Conservation (phyloP, 2,797 vertebrate species). For the Pseudomugil gertrudae region DNA sequence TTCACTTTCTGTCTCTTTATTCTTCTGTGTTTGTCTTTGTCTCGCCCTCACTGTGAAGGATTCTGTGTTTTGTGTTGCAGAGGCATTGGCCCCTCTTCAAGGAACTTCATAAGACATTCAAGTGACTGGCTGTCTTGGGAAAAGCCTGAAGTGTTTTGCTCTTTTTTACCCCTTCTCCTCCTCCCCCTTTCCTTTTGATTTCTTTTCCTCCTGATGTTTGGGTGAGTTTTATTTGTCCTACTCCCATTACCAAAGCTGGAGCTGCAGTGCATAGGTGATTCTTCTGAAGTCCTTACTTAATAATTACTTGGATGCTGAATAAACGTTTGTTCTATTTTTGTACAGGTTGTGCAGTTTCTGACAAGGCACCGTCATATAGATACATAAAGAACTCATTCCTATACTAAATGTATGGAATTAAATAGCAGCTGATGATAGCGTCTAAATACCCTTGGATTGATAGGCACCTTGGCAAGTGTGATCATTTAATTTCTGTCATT, state of each 20-base stretch:
- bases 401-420: conserved; percentile 14
- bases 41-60: conserved; percentile 62
- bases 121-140: conserved; percentile 77
- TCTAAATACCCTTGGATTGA: conserved; percentile 21
- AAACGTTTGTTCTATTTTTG: conserved; percentile 29
- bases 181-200: conserved; percentile 51
- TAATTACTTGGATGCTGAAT: conserved; percentile 44
- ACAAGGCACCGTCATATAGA: conserved; percentile 24
- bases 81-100: conserved; percentile 75
- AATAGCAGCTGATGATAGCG: conserved; percentile 37
- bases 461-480: conserved; percentile 23
- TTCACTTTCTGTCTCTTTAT: conserved; percentile 51
- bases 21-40: conserved; percentile 52
- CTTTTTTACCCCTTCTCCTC: not conserved
- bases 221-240: conserved; percentile 72
- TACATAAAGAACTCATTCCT: conserved; percentile 10
- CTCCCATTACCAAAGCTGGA: conserved; percentile 63
- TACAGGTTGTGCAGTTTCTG: conserved; percentile 14
- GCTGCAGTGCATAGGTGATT: conserved; percentile 41
- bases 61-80: conserved; percentile 68
- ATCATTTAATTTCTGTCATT: conserved; percentile 15
- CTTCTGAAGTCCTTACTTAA: conserved; percentile 34
- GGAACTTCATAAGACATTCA: conserved; percentile 76
- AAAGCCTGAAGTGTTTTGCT: conserved; percentile 66
- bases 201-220: conserved; percentile 67